Evolutionary conservation across 2,113 vertebrate genomes (phyloP).

Genomic region (Terrapene triunguis): DNA sequence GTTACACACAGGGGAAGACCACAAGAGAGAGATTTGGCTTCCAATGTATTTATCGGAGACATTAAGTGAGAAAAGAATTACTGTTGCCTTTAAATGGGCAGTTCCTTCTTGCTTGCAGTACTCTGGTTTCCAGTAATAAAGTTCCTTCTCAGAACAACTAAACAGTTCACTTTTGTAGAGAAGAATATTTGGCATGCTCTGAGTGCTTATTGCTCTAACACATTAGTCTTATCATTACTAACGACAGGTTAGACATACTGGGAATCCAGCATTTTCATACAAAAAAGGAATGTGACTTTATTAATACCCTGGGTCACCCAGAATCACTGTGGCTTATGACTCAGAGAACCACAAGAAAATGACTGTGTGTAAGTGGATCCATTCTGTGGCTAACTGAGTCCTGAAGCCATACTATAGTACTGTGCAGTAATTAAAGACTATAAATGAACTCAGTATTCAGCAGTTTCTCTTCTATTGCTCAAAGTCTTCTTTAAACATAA

Average conservation of each 20-base stretch:
- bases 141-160: background rate
- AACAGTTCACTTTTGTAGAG: background rate
- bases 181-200: background rate
- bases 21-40: background rate
- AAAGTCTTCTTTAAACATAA: background rate
- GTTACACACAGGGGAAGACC: background rate
- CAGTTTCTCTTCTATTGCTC: conserved; percentile 23
- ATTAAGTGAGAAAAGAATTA: background rate
- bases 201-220: background rate
- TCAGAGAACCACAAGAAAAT: background rate
- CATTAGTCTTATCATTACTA: background rate
- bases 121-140: background rate
- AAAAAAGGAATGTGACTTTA: background rate
- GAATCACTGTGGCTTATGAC: conserved; percentile 8
- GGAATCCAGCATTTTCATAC: background rate
- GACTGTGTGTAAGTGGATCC: background rate
- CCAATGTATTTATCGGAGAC: background rate
- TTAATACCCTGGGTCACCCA: background rate
- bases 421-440: conserved; percentile 30
- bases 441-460: conserved; percentile 7
- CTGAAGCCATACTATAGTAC: background rate
- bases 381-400: background rate
- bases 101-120: background rate
- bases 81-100: background rate
- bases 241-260: background rate